These are phyloP conservation scores for Tachina lurida DNA, from an alignment of 2,888 invertebrate genomes.

Conservation along the genomic window DNA sequence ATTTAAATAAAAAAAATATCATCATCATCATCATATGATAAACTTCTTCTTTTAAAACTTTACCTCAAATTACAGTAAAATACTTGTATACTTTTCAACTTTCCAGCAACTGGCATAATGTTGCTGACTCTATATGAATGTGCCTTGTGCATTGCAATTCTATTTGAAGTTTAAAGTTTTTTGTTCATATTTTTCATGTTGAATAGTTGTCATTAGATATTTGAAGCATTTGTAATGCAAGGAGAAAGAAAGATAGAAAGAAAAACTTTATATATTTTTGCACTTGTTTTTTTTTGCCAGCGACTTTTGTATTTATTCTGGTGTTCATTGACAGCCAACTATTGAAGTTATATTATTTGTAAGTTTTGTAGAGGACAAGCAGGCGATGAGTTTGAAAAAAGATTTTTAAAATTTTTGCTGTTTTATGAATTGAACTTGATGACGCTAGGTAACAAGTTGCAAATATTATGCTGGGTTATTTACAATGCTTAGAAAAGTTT, in stretches of 20 bases:
- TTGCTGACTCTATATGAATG: not conserved
- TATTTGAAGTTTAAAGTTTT: constrained; percentile 43
- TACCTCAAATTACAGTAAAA: constrained; percentile 49
- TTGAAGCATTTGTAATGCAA: constrained; percentile 52
- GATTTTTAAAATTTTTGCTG: constrained; percentile 14
- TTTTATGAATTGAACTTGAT: constrained; percentile 71
- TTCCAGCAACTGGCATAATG: constrained; percentile 21
- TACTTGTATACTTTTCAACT: constrained; percentile 40
- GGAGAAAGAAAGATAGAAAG: not conserved
- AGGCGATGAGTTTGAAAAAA: not conserved
- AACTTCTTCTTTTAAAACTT: constrained; percentile 31
- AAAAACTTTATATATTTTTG: not conserved
- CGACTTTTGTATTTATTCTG: constrained; percentile 53
- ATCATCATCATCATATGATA: constrained; percentile 42
- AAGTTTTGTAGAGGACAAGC: not conserved
- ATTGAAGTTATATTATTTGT: constrained; percentile 50
- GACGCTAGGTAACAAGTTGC: constrained; percentile 70
- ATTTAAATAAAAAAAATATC: constrained; percentile 38
- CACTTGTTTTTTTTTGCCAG: not conserved
- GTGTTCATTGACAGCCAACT: constrained; percentile 66
- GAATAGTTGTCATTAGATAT: constrained; percentile 68
- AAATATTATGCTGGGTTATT: constrained; percentile 62
- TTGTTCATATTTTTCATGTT: constrained; percentile 36
- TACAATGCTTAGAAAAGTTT: constrained; percentile 55
- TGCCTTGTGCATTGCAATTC: constrained; percentile 35